Base-by-base conservation (phyloP, 2,797 vertebrate species). In the Urophycis tenuis region DNA sequence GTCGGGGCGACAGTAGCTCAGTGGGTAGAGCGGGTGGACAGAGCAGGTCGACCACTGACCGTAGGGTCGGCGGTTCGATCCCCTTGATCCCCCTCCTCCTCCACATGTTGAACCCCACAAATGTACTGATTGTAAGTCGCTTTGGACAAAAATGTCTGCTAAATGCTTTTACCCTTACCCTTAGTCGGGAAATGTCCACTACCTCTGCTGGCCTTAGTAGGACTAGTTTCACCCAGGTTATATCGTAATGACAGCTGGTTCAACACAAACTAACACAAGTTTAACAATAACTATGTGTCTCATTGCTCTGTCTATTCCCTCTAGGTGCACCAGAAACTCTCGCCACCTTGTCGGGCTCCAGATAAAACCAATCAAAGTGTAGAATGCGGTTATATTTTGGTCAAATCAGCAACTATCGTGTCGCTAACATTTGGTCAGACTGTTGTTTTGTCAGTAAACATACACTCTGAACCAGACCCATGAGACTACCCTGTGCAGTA, bases 241-340 rank as follows among this genome's bases (percentile, higher is more conserved):
- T 88, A 85, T 75, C 49, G 73, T 87, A 87, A 90, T 17, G 17
- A 89, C 82, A 84, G 87, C 78, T 81, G 81, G 76, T 85, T 84
- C 85, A 17, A 45, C 14, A 45, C 79, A 90, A 86, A 87, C 90
- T 88, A 83, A 87, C 87, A 89, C 87, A 75, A 85, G 82, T 84
- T 83, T 83, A 83, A 89, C 86, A 87, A 89, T 86, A 81, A 90
- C 83, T 79, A 76, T 82, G 77, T 76, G 67, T 77, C n/a, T 81
- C 35, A 80, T 82, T 85, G 78, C 84, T 85, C 82, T 80, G 73
- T 79, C 25, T 75, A 69, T 76, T 35, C 34, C 49, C 35, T 33
- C 25, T 17, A 72, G 82, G 80, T 72, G 34, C 45, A 41, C 74
- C 67, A 35, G 19, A 39, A 8, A 76, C 75, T 71, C 75, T 45